Evolutionary conservation across 2,888 invertebrate species (phyloP), one percentile per base, ranked within the genome.

Genomic region (Pollenia griseotomentosa): DNA sequence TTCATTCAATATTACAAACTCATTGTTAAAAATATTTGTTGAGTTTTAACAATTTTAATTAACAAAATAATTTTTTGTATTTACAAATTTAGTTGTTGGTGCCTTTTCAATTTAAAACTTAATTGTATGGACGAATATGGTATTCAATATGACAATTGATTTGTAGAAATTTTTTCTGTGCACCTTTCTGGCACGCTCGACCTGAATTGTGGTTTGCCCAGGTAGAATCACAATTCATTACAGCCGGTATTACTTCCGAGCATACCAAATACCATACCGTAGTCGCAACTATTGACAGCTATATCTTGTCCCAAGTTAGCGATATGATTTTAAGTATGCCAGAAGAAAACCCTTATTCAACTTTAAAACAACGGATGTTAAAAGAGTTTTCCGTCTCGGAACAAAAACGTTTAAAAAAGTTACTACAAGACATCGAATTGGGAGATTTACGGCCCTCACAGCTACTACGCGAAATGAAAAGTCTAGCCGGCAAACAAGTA

Each of bases 361-460:
- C 82, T 8, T 66, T 90, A 1, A 90, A 90, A 74, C 10, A 71
- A n/a, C 79, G 87, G 5, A 59, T 68, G 2, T 82, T 90, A 3
- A 61, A 73, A 8, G 83, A 80, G 59, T 90, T 86, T 42, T 86
- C 89, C 2, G 89, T 89, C 44, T 90, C 89, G 0, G 89, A 90
- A 55, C 87, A 88, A 44, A 88, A 77, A 42, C 85, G 88, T 0
- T n/a, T 90, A 59, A 85, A 87, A 23, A 89, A 90, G 70, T 71
- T 90, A 0, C 48, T 90, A 8, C 82, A 83, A 19, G 84, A 89
- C 7, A 40, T 90, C 11, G 89, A 90, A 77, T 81, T 91, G 9
- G 90, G 90, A 9, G 89, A 89, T 74, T 81, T 87, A 77, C 88
- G 87, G 66, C 90, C 90, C 33, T 89, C 90, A 40, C 89, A 89